These are phyloP conservation scores for Seira musarum DNA, from an alignment of 2,888 invertebrate species.

Conservation along the genomic window DNA sequence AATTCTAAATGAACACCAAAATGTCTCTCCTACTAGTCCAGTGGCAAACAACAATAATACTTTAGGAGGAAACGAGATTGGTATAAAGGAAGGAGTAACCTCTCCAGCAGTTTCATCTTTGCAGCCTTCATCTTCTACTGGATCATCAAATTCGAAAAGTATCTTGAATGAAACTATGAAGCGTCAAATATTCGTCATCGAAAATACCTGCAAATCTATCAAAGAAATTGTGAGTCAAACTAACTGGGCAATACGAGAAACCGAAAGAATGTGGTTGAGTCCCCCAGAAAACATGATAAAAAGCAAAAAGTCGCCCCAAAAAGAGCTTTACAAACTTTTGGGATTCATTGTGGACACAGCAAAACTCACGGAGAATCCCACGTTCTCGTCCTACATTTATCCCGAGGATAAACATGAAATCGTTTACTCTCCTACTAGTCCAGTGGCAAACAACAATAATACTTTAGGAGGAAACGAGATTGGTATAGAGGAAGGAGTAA, in stretches of 20 bases:
- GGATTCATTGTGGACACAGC: slow-evolving; percentile 52
- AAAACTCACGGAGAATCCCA: slow-evolving; percentile 27
- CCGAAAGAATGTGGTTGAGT: slow-evolving; percentile 46
- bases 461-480: too few relatives aligned
- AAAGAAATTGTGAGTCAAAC: not conserved
- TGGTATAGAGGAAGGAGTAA: too few relatives aligned
- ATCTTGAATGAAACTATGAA: slow-evolving; percentile 8
- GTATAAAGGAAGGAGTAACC: too few relatives aligned
- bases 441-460: too few relatives aligned
- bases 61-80: too few relatives aligned
- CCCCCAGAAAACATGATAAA: slow-evolving; percentile 11
- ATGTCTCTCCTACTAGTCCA: too few relatives aligned
- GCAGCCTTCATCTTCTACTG: too few relatives aligned
- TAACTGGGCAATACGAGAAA: slow-evolving; percentile 11
- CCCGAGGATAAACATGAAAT: slow-evolving; percentile 46
- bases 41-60: too few relatives aligned
- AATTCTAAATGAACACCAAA: too few relatives aligned
- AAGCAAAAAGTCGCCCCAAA: not conserved
- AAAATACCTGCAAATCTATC: not conserved
- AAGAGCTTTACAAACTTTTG: slow-evolving; percentile 43
- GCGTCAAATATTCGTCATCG: not conserved
- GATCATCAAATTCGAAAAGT: not conserved
- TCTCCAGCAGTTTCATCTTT: too few relatives aligned
- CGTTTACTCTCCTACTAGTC: too few relatives aligned
- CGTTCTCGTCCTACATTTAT: slow-evolving; percentile 43